Evolutionary conservation across 2,888 invertebrate genomes (phyloP).

Genomic region (Euplagia quadripunctaria): DNA sequence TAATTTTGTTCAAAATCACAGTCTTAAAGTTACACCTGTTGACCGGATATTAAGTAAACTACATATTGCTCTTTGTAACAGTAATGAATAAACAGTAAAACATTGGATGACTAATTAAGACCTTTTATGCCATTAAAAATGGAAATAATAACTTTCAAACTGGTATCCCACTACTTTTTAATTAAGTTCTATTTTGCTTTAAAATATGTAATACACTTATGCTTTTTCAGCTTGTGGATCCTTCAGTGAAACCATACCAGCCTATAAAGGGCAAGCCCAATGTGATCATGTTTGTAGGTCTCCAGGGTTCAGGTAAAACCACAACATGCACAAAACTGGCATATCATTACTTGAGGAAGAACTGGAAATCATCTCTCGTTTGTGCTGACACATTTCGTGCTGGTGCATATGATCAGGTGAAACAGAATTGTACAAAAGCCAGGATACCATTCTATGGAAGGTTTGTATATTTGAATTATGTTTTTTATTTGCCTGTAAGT

Average conservation of each 20-base stretch:
- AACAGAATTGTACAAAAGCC: conserved; percentile 99
- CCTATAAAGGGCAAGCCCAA: conserved; percentile 98
- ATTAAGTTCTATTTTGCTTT: background rate
- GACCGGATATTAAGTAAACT: background rate
- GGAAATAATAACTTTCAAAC: no score
- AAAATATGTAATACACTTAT: background rate
- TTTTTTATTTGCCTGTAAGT: background rate
- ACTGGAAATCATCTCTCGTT: conserved; percentile 99
- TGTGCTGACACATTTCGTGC: conserved; percentile 99
- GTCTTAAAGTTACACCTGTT: background rate
- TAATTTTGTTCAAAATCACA: background rate
- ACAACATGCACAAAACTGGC: conserved; percentile 99
- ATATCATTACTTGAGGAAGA: conserved; percentile 99
- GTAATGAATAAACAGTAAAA: no score
- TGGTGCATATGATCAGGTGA: conserved; percentile 99
- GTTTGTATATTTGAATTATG: conserved; percentile 75
- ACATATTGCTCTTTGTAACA: background rate
- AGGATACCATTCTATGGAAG: conserved; percentile 99
- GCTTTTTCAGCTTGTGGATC: conserved; percentile 94
- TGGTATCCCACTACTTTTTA: no score
- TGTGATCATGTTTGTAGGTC: conserved; percentile 99
- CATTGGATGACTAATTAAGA: no score
- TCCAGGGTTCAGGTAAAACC: conserved; percentile 99
- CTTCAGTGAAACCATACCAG: conserved; percentile 98
- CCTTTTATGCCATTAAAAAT: no score